These are phyloP conservation scores for Phaethon lepturus DNA, from an alignment of 2,113 vertebrate species.

Conservation along the genomic window DNA sequence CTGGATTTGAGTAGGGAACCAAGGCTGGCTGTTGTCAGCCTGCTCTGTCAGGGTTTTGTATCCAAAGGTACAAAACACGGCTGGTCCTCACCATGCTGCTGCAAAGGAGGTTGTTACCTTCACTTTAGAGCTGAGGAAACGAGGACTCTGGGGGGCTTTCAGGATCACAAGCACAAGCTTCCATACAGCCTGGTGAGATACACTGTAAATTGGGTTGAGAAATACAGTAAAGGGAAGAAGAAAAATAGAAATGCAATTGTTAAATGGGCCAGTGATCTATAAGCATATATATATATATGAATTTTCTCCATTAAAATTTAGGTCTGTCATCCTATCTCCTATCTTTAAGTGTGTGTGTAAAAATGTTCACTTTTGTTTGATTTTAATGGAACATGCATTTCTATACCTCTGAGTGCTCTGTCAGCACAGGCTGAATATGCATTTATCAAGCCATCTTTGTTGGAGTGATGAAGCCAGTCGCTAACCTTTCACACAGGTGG, in stretches of 20 bases:
- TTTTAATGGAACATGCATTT: neutral
- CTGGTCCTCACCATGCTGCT: neutral
- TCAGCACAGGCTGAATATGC: neutral
- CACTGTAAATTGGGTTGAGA: neutral
- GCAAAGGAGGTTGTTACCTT: neutral
- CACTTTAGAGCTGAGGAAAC: neutral
- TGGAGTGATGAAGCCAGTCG: neutral
- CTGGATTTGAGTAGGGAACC: neutral
- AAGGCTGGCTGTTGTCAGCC: neutral
- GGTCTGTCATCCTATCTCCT: neutral
- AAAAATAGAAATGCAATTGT: neutral
- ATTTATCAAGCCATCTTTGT: neutral
- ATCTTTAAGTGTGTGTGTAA: neutral
- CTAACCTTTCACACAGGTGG: neutral
- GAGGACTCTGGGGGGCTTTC: neutral
- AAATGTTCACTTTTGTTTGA: neutral
- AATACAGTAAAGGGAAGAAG: neutral
- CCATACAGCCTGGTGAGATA: neutral
- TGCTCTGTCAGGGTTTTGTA: neutral
- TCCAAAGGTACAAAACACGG: rapidly evolving
- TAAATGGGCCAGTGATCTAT: neutral
- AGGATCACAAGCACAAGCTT: neutral
- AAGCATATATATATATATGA: neutral
- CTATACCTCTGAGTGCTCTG: neutral
- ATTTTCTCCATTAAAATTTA: neutral